Evolutionary conservation across 2,888 invertebrate genomes (phyloP).

Genomic region (Masnerella sp.): DNA sequence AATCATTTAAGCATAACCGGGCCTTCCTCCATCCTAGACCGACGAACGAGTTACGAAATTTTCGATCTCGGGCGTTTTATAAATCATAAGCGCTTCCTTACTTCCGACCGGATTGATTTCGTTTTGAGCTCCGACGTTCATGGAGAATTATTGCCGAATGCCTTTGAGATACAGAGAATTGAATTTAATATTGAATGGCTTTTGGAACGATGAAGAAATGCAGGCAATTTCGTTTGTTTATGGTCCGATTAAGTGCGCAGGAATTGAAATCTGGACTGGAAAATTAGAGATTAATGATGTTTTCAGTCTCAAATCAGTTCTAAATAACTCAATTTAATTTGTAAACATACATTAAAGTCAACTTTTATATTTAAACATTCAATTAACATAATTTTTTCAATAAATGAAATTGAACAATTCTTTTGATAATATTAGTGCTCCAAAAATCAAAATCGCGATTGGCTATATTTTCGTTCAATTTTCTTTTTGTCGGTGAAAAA

Average conservation of each 20-base stretch:
- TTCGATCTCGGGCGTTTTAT: conserved; percentile 18
- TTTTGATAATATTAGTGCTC: no score
- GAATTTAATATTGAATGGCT: conserved; percentile 42
- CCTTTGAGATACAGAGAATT: conserved; percentile 39
- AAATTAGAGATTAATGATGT: neutral
- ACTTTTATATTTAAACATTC: no score
- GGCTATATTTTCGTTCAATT: no score
- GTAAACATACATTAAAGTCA: no score
- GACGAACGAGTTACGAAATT: conserved; percentile 16
- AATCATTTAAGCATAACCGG: conserved; percentile 31
- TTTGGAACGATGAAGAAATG: conserved; percentile 24
- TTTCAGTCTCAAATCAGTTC: neutral
- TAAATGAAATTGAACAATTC: no score
- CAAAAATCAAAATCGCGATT: no score
- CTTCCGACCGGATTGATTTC: conserved; percentile 32
- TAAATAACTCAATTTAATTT: no score
- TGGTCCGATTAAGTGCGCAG: conserved; percentile 7
- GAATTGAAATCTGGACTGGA: neutral
- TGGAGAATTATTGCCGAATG: conserved; percentile 43
- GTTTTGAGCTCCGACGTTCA: conserved; percentile 33
- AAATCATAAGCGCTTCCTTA: conserved; percentile 25
- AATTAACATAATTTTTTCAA: no score
- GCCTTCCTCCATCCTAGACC: neutral
- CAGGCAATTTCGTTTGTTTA: conserved; percentile 35
- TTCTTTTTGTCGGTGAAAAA: neutral